Conservation (phyloP, 2,113 vertebrate genomes). For the Thalassarche chlororhynchos region DNA sequence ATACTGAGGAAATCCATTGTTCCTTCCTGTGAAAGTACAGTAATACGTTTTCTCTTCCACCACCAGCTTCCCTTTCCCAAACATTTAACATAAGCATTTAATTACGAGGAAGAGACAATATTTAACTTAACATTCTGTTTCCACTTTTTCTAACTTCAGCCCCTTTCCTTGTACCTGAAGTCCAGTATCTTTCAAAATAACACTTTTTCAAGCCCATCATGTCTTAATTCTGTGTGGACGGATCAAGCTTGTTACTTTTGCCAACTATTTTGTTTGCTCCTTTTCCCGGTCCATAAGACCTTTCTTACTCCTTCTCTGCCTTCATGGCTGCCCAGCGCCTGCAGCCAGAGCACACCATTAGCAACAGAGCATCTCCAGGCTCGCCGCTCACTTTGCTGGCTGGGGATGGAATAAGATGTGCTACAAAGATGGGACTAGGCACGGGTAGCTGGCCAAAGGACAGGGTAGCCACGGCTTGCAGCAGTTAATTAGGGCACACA, state of each 20-base stretch:
- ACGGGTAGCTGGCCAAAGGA: background rate
- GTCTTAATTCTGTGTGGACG: background rate
- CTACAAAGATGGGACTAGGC: too few species aligned
- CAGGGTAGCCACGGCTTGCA: background rate
- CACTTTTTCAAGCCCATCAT: background rate
- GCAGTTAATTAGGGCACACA: background rate
- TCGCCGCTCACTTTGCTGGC: background rate
- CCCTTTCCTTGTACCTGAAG: background rate
- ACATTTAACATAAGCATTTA: background rate
- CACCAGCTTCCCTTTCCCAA: background rate
- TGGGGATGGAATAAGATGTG: background rate
- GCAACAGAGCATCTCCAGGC: background rate
- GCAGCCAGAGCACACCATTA: fast-evolving
- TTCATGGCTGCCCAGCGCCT: fast-evolving
- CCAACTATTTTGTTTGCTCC: background rate
- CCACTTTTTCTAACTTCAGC: background rate
- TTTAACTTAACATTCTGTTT: background rate
- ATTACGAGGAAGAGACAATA: background rate
- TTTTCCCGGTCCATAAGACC: background rate
- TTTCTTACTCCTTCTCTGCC: background rate
- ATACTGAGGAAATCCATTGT: background rate
- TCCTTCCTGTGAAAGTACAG: background rate
- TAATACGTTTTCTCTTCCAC: background rate
- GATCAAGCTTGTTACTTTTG: background rate
- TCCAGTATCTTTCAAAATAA: background rate